Base-by-base conservation (phyloP, 2,888 invertebrate genomes). In the Drosophila melanosoma region DNA sequence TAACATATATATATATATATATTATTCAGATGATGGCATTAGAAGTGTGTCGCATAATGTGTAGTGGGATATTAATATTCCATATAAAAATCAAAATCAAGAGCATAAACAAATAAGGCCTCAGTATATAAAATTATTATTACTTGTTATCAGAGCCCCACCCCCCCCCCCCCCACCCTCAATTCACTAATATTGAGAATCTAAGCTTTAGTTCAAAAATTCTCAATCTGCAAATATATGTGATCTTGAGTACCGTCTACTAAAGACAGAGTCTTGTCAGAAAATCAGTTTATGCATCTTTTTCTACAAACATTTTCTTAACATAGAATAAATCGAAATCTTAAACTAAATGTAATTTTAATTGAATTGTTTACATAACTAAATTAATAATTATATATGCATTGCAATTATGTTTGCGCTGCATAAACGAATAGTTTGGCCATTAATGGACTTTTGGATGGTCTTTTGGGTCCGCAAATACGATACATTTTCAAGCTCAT, bases 391-490 rank as follows among this genome's bases (percentile, higher is more conserved):
- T 26, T 26, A 38, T 20, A 38, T 51, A 23, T 35, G 42, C 15
- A 60, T 66, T 23, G 6, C 6, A 23, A 42, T 61, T 64, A 69
- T 62, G 54, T 70, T 76, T 57, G 71, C 59, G 26, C 32, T 56
- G 65, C 58, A 54, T 52, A 63, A 62, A 12, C 36, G 48, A 38
- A 68, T 63, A 75, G 51, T 75, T 67, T 64, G 63, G 60, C 42
- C 29, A 79, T 60, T n/a, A n/a, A n/a, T n/a, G n/a, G n/a, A n/a
- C 51, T 70, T 64, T 42, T 52, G 61, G 48, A 58, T 51, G 40
- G 56, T 33, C 65, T 69, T 51, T 45, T 52, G 10, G 23, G 23
- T 53, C 3, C 48, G 20, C 26, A 56, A 26, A 59, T 51, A 23
- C 45, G 45, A 51, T 33, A 23, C 58, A 58, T 29, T 26, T 12